Base-by-base conservation (phyloP, 92 coral and sea anemone genomes). In the Palythoa grandis region DNA sequence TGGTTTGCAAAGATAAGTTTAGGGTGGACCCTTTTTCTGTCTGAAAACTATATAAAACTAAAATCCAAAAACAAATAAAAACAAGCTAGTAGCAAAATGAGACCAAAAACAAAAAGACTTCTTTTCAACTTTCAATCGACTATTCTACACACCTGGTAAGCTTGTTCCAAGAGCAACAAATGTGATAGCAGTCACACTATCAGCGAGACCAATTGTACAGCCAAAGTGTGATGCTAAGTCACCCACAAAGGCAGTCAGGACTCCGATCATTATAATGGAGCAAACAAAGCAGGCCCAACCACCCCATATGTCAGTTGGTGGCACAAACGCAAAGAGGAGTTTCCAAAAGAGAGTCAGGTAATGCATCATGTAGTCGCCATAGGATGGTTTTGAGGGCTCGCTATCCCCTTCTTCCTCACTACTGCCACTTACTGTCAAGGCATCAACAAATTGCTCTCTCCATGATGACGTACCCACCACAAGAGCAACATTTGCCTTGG, bases 141-240 rank as follows among this genome's bases (percentile, higher is more conserved):
- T n/a, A 13, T 13, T 29, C 56, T 2, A 39, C 9, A 65, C 89
- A 96, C 99, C 99, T 88, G 99, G 99, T 17, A 97, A 91, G 87
- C 99, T 97, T 71, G 99, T 97, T 57, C 99, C 99, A 92, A 97
- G 88, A 9, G 99, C 99, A 61, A 97, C 99, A 93, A 97, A 97
- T 58, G 99, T 95, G 40, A 97, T 97, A 50, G 99, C 99, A 74
- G 92, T 95, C 72, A 97, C 99, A 76, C 98, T 95, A 87, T 97
- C 98, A 23, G 98, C 94, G 54, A 97, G 87, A 70, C 95, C 96
- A 78, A 97, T 92, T 63, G 98, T 95, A 56, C 99, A 97, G 67
- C 99, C 99, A 88, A 97, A 97, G 88, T 95, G 98, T 2, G 99
- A 95, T 11, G 99, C 99, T 6, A 97, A 15, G 69, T 97, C 99